Evolutionary conservation across 2,797 vertebrate species (phyloP).

Genomic region (Neopelma chrysocephalum): DNA sequence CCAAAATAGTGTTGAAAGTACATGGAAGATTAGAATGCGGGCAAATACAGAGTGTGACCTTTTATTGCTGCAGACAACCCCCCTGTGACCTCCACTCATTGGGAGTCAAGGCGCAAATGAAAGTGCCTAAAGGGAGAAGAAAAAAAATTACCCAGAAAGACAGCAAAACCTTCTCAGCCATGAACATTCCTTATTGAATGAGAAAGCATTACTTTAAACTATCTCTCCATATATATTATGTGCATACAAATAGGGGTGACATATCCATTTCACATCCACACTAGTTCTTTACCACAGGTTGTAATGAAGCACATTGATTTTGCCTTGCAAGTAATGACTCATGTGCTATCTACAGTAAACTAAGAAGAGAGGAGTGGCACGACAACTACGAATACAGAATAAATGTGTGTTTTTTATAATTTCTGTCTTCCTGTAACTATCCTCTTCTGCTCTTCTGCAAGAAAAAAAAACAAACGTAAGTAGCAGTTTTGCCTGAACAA

Average conservation of each 20-base stretch:
- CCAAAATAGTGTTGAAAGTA: conserved; percentile 60
- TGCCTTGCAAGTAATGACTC: conserved; percentile 1
- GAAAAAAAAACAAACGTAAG: not conserved
- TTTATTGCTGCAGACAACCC: conserved; percentile 49
- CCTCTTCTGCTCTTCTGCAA: not conserved
- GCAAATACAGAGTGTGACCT: conserved; percentile 38
- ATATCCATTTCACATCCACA: not conserved
- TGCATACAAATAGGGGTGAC: not conserved
- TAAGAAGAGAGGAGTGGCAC: not conserved
- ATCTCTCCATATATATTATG: not conserved
- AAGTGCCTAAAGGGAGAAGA: not conserved
- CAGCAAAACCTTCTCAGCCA: not conserved
- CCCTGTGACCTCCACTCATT: not conserved
- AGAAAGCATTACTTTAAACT: not conserved
- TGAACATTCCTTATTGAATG: not conserved
- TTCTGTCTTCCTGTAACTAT: not conserved
- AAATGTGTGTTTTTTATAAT: not conserved
- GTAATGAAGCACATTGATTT: not conserved
- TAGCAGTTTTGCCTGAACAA: not conserved
- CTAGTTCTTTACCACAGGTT: not conserved
- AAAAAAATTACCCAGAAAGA: not conserved
- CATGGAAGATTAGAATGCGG: not conserved
- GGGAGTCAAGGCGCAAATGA: conserved; percentile 28
- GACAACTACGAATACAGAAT: not conserved
- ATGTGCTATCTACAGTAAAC: not conserved